Evolutionary conservation across 2,888 invertebrate genomes (phyloP).

Genomic region (Gryllus longicercus): DNA sequence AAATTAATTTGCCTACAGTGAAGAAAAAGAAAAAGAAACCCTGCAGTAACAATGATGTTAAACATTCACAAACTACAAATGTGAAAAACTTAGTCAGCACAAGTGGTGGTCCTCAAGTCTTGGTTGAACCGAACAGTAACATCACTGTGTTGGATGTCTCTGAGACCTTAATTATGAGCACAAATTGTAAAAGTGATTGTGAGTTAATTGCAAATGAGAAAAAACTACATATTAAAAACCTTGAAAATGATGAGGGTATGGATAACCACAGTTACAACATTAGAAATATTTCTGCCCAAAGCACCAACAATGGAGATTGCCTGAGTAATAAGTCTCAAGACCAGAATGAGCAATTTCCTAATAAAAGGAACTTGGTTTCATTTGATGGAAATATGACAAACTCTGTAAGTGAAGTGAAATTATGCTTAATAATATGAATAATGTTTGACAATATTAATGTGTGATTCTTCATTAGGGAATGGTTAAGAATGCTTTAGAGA

Average conservation of each 20-base stretch:
- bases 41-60: constrained; percentile 43
- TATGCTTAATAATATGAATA: background rate
- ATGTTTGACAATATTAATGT: background rate
- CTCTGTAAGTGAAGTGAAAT: background rate
- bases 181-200: constrained; percentile 52
- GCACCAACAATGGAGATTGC: background rate
- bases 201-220: constrained; percentile 42
- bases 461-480: background rate
- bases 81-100: too few relatives aligned
- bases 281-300: background rate
- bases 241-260: background rate
- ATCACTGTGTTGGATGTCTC: background rate
- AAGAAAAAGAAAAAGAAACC: constrained; percentile 49
- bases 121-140: too few relatives aligned
- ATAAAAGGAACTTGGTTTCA: background rate
- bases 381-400: background rate
- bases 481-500: constrained; percentile 26
- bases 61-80: too few relatives aligned
- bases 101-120: too few relatives aligned
- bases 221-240: background rate
- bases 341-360: too few relatives aligned
- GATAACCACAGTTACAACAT: background rate
- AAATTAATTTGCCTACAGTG: constrained; percentile 51
- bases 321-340: background rate
- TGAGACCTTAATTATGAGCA: constrained; percentile 36